These are phyloP conservation scores for Drosophila birchii DNA, from an alignment of 2,888 invertebrate species.

Conservation along the genomic window DNA sequence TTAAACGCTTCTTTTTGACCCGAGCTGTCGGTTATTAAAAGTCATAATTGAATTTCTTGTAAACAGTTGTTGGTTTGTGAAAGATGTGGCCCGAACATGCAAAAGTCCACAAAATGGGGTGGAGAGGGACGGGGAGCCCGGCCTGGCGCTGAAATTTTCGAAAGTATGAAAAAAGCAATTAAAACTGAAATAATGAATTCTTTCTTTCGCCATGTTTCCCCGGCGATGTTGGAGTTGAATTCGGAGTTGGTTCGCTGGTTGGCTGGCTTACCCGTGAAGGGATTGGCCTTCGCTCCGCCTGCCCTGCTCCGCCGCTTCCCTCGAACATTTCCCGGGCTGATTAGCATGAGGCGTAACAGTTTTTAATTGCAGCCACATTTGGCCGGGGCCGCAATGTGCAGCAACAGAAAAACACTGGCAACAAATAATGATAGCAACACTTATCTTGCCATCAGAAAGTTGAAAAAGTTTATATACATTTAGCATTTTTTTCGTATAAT, in stretches of 20 bases:
- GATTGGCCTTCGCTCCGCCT: conserved; percentile 47
- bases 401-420: conserved; percentile 35
- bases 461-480: conserved; percentile 64
- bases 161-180: conserved; percentile 84
- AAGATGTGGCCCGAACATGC: conserved; percentile 79
- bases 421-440: conserved; percentile 55
- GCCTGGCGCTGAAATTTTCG: conserved; percentile 67
- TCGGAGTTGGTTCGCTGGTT: conserved; percentile 36
- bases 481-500: conserved; percentile 46
- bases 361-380: conserved; percentile 83
- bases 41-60: conserved; percentile 82
- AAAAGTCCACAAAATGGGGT: conserved; percentile 47
- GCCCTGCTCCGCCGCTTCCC: neutral
- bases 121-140: conserved; percentile 33
- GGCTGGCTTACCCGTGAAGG: conserved; percentile 57
- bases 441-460: conserved; percentile 76
- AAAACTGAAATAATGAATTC: conserved; percentile 83
- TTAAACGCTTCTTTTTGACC: conserved; percentile 53
- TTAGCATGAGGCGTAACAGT: conserved; percentile 81
- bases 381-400: conserved; percentile 69
- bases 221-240: conserved; percentile 39
- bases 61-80: conserved; percentile 75
- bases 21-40: conserved; percentile 75
- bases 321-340: conserved; percentile 65
- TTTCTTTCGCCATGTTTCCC: conserved; percentile 65